These are phyloP conservation scores for Proterorhinus semilunaris DNA, from an alignment of 2,113 vertebrate species.

Conservation along the genomic window DNA sequence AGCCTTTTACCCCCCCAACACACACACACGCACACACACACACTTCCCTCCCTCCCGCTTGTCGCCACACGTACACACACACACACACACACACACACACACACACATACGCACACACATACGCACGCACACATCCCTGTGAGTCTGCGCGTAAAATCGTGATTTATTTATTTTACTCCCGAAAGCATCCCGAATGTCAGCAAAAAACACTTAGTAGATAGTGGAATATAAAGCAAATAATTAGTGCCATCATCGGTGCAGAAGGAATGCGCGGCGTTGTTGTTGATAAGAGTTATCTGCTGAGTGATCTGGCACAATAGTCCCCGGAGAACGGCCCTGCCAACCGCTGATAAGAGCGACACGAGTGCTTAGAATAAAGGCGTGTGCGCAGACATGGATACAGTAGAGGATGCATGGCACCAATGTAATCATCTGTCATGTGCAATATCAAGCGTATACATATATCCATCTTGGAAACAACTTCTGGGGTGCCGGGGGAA, in stretches of 20 bases:
- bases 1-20: conserved; percentile 77
- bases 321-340: conserved; percentile 6
- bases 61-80: conserved; percentile 18
- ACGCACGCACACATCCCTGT: neutral
- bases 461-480: too few species aligned
- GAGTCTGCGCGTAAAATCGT: neutral
- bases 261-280: conserved; percentile 3
- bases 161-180: neutral
- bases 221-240: conserved; percentile 6
- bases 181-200: neutral
- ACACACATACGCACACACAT: conserved; percentile 18
- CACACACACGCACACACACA: conserved; percentile 24
- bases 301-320: conserved; percentile 6
- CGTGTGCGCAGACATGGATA: conserved; percentile 6
- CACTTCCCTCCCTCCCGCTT: conserved; percentile 18
- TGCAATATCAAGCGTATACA: neutral
- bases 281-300: conserved; percentile 14
- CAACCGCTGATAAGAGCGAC: conserved; percentile 8
- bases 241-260: conserved; percentile 5
- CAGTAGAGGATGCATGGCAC: conserved; percentile 4
- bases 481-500: too few species aligned
- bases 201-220: neutral
- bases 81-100: conserved; percentile 25
- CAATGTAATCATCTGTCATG: conserved; percentile 3
- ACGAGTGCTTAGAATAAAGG: neutral